phyloP scores from a whole-genome alignment of 2,888 invertebrate genomes.

The Sarcophaga subvicina region DNA sequence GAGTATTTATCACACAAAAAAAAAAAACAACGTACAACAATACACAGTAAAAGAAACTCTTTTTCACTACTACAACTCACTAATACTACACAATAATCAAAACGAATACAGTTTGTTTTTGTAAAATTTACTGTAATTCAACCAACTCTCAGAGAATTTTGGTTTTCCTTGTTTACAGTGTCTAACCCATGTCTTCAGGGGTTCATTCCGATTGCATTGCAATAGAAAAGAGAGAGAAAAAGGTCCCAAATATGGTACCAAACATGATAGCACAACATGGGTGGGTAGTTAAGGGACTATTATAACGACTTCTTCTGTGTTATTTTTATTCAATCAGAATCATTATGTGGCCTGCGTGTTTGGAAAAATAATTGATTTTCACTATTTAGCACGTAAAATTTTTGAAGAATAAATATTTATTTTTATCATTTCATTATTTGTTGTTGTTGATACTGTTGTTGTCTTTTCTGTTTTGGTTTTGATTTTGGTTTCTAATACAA shows the following conservation, averaged over 20 bases:
- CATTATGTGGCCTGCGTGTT: conserved; percentile 34
- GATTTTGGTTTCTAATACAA: neutral
- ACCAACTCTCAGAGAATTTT: conserved; percentile 48
- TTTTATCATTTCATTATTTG: no score
- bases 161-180: neutral
- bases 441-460: no score
- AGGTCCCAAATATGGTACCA: conserved; percentile 45
- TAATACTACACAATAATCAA: conserved; percentile 1
- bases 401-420: conserved; percentile 29
- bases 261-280: neutral
- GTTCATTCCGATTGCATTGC: no score
- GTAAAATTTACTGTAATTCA: neutral
- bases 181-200: neutral
- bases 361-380: conserved; percentile 45
- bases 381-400: conserved; percentile 27
- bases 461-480: no score
- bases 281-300: no score
- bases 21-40: neutral
- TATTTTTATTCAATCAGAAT: conserved; percentile 28
- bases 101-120: neutral
- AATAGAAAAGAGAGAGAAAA: neutral
- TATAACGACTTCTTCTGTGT: conserved; percentile 21
- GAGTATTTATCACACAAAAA: conserved; percentile 45
- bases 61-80: conserved; percentile 29
- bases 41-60: neutral